A percentile compares a stretch with the other conserved stretches of the same genome.
These are phyloP conservation scores for Cistogaster globosa DNA, from an alignment of 2,888 invertebrate species.

Conservation along the genomic window DNA sequence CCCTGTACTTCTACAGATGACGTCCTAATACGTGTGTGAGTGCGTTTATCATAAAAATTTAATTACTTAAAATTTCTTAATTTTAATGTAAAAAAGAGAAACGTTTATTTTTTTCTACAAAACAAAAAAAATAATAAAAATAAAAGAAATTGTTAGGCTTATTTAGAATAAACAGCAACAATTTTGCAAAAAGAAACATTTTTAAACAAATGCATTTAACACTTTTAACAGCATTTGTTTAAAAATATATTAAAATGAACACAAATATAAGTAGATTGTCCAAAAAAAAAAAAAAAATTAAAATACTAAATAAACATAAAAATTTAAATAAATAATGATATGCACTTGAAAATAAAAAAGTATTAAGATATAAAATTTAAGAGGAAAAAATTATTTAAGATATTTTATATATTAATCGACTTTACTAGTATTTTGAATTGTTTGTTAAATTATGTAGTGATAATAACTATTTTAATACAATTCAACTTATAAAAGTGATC, in stretches of 20 bases:
- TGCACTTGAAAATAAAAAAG: conserved; percentile 66
- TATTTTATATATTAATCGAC: too few species aligned
- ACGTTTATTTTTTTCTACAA: conserved; percentile 6
- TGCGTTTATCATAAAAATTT: conserved; percentile 53
- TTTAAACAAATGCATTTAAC: neutral
- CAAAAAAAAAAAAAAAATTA: conserved; percentile 26
- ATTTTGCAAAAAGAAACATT: conserved; percentile 1
- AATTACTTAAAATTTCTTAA: conserved; percentile 52
- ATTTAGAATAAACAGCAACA: conserved; percentile 12
- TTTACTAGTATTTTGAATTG: too few species aligned
- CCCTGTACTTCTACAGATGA: neutral
- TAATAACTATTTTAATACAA: too few species aligned
- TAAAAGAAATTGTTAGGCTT: conserved; percentile 14
- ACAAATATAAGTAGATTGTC: conserved; percentile 39
- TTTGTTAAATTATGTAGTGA: too few species aligned
- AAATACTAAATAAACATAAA: conserved; percentile 43
- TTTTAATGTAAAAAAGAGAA: conserved; percentile 57
- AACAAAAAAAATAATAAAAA: too few species aligned
- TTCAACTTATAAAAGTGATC: too few species aligned
- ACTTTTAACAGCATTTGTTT: neutral
- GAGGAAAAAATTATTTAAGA: neutral
- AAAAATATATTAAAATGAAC: conserved; percentile 31
- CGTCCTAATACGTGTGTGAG: neutral
- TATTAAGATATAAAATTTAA: conserved; percentile 47
- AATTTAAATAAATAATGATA: conserved; percentile 40